Conservation (phyloP, 2,113 vertebrate species). For the Polypterus bichir region DNA sequence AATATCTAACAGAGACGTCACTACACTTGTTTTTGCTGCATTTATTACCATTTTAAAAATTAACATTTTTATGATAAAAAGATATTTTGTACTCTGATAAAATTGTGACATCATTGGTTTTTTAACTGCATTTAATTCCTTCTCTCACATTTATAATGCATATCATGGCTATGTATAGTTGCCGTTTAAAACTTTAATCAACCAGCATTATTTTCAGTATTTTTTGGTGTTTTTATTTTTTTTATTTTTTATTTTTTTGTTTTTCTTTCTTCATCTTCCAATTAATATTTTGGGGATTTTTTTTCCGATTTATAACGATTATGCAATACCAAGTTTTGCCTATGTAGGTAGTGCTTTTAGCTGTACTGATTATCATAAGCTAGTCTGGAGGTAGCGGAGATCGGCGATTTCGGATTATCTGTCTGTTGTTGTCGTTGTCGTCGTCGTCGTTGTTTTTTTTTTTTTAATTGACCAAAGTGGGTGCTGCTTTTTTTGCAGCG, state of each 20-base stretch:
- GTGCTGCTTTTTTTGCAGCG: constrained; percentile 97
- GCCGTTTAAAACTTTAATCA: constrained; percentile 97
- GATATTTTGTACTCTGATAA: constrained; percentile 98
- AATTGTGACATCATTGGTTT: constrained; percentile 91
- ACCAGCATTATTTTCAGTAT: constrained; percentile 97
- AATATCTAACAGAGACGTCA: constrained; percentile 86
- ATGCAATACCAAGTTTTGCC: constrained; percentile 99
- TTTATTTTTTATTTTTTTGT: constrained; percentile 68
- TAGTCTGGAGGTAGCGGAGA: constrained; percentile 86
- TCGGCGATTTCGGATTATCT: constrained; percentile 73
- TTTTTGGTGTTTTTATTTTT: constrained; percentile 83
- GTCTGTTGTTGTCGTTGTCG: constrained; percentile 62
- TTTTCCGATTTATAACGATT: constrained; percentile 95
- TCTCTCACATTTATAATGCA: constrained; percentile 98
- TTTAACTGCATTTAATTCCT: constrained; percentile 96
- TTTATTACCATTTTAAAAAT: constrained; percentile 96
- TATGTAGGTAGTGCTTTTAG: constrained; percentile 99
- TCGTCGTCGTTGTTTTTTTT: constrained; percentile 36
- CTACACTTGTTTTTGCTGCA: constrained; percentile 99
- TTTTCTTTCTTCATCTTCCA: constrained; percentile 91
- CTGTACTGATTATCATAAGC: constrained; percentile 96
- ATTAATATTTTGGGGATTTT: constrained; percentile 88
- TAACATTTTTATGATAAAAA: constrained; percentile 97
- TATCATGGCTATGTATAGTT: constrained; percentile 99
- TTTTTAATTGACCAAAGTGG: constrained; percentile 96